Base-by-base conservation (phyloP, 37 sponge, comb jelly and placozoan genomes). In the Hexactinellida sp. region DNA sequence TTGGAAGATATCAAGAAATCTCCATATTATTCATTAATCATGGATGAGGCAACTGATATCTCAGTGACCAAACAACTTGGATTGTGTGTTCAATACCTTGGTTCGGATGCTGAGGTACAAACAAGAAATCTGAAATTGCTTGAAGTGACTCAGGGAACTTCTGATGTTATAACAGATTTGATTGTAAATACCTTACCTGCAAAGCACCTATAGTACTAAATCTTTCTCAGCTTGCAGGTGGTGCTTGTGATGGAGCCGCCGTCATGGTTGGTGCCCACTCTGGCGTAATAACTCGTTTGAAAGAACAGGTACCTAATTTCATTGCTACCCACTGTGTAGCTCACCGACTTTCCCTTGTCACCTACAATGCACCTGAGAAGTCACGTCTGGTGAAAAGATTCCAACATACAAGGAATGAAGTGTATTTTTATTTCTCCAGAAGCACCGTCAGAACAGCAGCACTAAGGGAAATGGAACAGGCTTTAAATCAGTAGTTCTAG, bases 241-340 rank as follows among this genome's bases (percentile, higher is more conserved):
- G 39, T 38, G 38, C 37, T 36, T 37, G 71, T 34, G 86, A 86
- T 86, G 86, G 76, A 16, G 86, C 76, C 36, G 32, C 71, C 36
- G 86, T 86, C 41, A 86, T 86, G 55, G 37, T 54, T 55, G 63
- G 86, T n/a, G 37, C 38, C 10, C 71, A 86, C 55, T 38, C 38
- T 38, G 86, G 86, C 23, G 34, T 86, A 36, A 86, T 86, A 55
- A 38, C 41, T 83, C 84, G 38, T 38, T 16, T 83, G 13, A 83
- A 83, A 38, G 39, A 83, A 5, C 54, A 36, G 36, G 34, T 83
- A 24, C 30, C 83, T 3, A 38, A 83, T 23, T 83, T 83, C 38
- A 83, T 86, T 84, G 87, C 38, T 36, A 89, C 37, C 7, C 89
- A 89, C 86, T 89, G 89, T 86, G 54, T 76, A 55, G 89, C 86